Percentiles rank a stretch among this genome's conserved stretches.
phyloP scores from a whole-genome alignment of 2,797 vertebrate genomes.

The Macropodus opercularis region DNA sequence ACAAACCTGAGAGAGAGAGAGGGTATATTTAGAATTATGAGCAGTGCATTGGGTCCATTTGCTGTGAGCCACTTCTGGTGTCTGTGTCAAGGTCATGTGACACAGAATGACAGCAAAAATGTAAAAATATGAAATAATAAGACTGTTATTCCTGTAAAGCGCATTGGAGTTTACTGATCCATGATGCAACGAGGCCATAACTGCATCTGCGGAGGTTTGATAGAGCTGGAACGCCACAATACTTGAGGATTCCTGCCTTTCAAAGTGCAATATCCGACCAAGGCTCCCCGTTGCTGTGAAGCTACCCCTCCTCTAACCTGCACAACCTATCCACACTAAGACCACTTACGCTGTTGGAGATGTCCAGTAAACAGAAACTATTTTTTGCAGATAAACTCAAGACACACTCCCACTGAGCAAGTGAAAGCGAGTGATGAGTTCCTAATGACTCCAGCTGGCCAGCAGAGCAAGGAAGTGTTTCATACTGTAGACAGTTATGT shows the following conservation, averaged over 20 bases:
- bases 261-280: conserved; percentile 24
- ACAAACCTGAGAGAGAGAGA: conserved; percentile 35
- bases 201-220: conserved; percentile 23
- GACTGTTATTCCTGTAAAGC: not conserved
- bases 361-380: conserved; percentile 37
- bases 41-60: not conserved
- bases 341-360: conserved; percentile 17
- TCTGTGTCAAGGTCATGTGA: conserved; percentile 18
- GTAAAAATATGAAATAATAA: not conserved
- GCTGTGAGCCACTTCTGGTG: conserved; percentile 8
- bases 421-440: conserved; percentile 52
- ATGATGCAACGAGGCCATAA: conserved; percentile 10
- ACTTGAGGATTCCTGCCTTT: conserved; percentile 25
- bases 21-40: conserved; percentile 37
- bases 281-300: conserved; percentile 23
- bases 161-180: conserved; percentile 10
- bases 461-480: conserved; percentile 55
- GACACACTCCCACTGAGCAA: conserved; percentile 24
- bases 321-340: conserved; percentile 22
- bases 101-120: conserved; percentile 13
- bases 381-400: conserved; percentile 26
- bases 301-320: conserved; percentile 4
- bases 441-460: conserved; percentile 62
- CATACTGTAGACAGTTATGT: conserved; percentile 56
- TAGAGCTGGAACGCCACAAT: conserved; percentile 17